Percentiles rank a stretch among this genome's conserved stretches.
phyloP scores from a whole-genome alignment of 2,797 vertebrate species.

The Periparus ater region DNA sequence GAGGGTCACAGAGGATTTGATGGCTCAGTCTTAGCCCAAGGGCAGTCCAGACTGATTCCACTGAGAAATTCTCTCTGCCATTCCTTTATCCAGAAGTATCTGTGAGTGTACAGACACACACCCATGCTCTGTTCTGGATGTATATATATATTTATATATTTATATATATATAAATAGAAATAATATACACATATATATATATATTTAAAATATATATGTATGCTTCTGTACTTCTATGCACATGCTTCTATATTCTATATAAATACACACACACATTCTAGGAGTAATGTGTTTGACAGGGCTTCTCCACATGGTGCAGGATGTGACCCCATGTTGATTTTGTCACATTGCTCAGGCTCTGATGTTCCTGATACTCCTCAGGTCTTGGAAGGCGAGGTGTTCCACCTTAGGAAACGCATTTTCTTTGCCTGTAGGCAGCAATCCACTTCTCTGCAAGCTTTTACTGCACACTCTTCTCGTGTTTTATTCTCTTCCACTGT shows the following conservation, averaged over 20 bases:
- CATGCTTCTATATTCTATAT: rapidly evolving
- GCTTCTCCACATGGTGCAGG: not conserved
- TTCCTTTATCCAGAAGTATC: not conserved
- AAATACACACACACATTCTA: rapidly evolving
- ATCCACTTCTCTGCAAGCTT: not conserved
- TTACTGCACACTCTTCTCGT: rapidly evolving
- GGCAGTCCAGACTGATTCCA: not conserved
- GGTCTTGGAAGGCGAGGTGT: not conserved
- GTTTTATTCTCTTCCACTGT: not conserved
- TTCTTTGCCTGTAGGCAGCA: not conserved
- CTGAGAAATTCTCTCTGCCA: not conserved
- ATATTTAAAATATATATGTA: not conserved
- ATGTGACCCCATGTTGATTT: not conserved
- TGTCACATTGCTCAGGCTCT: not conserved
- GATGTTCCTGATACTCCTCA: not conserved
- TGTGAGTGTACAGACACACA: not conserved
- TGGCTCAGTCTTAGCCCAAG: not conserved
- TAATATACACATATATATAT: not conserved
- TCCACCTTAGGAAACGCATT: not conserved
- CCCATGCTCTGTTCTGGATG: not conserved
- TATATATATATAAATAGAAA: not conserved
- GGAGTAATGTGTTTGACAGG: not conserved
- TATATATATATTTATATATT: not conserved
- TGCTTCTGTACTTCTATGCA: not conserved
- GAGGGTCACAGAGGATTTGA: not conserved